Percentiles rank a stretch among this genome's conserved stretches.
Conservation (phyloP, 2,888 invertebrate species). For the Microplitis manilae region DNA sequence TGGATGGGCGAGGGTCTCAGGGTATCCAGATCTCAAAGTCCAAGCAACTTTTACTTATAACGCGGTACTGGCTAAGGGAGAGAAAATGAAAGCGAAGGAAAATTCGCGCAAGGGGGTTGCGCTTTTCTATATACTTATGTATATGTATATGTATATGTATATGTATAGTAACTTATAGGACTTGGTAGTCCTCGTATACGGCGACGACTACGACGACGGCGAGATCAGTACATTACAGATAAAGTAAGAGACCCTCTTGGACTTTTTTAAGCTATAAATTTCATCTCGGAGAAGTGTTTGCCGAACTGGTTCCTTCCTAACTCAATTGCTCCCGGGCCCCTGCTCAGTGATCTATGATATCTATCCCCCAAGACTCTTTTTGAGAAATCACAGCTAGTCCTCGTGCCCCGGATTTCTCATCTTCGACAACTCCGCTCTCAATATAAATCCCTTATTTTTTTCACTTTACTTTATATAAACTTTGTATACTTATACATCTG, state of each 20-base stretch:
- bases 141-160: too few species aligned
- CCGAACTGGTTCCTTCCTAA: constrained; percentile 72
- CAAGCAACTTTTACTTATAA: constrained; percentile 34
- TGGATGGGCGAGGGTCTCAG: constrained; percentile 51
- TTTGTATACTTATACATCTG: not conserved
- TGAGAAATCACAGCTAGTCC: constrained; percentile 40
- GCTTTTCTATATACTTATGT: constrained; percentile 19
- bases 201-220: constrained; percentile 60
- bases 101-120: constrained; percentile 45
- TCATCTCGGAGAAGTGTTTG: constrained; percentile 67
- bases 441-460: constrained; percentile 7
- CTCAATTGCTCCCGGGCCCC: constrained; percentile 67
- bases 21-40: constrained; percentile 50
- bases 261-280: constrained; percentile 72
- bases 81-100: constrained; percentile 35
- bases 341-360: constrained; percentile 66
- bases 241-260: constrained; percentile 67
- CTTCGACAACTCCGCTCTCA: constrained; percentile 41
- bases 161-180: too few species aligned
- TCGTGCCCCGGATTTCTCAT: constrained; percentile 61
- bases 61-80: constrained; percentile 15
- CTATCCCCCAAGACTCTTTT: constrained; percentile 49
- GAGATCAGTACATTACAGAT: constrained; percentile 72
- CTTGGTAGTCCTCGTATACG: too few species aligned
- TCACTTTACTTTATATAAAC: constrained; percentile 1